Conservation (phyloP, 2,113 vertebrate species). For the Gambusia affinis region DNA sequence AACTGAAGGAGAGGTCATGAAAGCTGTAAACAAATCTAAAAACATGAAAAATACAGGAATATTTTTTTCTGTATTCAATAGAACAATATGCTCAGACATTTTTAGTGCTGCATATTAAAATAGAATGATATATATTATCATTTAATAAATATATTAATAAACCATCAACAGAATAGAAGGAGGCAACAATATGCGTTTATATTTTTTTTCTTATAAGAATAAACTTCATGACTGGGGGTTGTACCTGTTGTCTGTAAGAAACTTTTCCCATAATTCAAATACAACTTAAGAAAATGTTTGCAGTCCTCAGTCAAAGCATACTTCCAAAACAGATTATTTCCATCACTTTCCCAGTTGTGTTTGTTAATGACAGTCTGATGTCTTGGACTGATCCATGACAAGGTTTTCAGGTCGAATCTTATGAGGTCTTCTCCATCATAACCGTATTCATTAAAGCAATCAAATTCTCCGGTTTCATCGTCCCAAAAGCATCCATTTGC, state of each 20-base stretch:
- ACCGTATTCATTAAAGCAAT: neutral
- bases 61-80: too few species aligned
- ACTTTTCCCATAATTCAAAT: neutral
- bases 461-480: neutral
- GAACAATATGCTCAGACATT: too few species aligned
- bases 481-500: slow-evolving; percentile 3
- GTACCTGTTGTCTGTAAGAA: neutral
- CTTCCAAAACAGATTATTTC: neutral
- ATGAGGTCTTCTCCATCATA: slow-evolving; percentile 7
- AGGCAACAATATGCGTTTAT: neutral
- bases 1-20: too few species aligned
- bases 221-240: neutral
- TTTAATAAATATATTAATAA: too few species aligned
- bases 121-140: too few species aligned
- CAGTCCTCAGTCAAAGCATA: neutral
- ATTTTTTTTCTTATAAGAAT: neutral
- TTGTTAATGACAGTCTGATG: neutral
- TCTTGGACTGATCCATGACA: neutral
- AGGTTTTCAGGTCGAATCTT: neutral
- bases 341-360: neutral
- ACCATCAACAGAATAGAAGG: too few species aligned
- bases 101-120: too few species aligned
- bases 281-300: neutral
- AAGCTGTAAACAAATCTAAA: neutral
- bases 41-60: too few species aligned